These are phyloP conservation scores for Hydriomena furcata DNA, from an alignment of 2,888 invertebrate genomes.

Conservation along the genomic window DNA sequence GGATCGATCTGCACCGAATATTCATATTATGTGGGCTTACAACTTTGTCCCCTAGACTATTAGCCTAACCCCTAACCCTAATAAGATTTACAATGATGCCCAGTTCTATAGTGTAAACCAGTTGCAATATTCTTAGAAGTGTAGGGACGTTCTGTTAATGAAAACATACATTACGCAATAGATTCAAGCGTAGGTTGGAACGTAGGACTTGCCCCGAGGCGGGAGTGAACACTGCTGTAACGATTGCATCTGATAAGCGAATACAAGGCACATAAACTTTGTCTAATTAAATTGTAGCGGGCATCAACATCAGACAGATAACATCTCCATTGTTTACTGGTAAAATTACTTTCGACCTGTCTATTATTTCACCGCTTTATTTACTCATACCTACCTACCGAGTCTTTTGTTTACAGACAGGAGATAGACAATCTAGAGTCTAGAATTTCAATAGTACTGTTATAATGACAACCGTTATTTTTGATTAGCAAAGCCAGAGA, in stretches of 20 bases:
- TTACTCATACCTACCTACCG: slow-evolving; percentile 45
- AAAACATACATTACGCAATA: slow-evolving; percentile 53
- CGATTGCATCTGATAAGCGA: slow-evolving; percentile 64
- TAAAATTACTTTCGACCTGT: slow-evolving; percentile 70
- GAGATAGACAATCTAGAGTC: slow-evolving; percentile 29
- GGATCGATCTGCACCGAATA: too few species aligned
- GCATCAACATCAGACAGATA: slow-evolving; percentile 68
- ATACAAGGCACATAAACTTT: slow-evolving; percentile 72
- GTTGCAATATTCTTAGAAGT: too few species aligned
- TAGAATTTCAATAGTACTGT: neutral
- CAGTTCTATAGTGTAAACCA: too few species aligned
- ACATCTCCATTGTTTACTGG: slow-evolving; percentile 77
- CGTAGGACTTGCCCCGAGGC: slow-evolving; percentile 53
- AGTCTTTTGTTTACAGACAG: slow-evolving; percentile 29
- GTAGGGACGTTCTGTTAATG: slow-evolving; percentile 35
- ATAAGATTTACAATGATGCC: too few species aligned
- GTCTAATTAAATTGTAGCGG: slow-evolving; percentile 78
- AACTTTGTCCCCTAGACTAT: too few species aligned
- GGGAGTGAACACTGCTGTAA: slow-evolving; percentile 44
- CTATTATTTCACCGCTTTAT: slow-evolving; percentile 55
- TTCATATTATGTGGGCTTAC: too few species aligned
- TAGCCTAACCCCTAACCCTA: too few species aligned
- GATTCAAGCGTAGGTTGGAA: slow-evolving; percentile 38
- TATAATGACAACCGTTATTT: too few species aligned
- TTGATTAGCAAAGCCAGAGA: too few species aligned